Base-by-base conservation (phyloP, 2,888 invertebrate species). In the Eremobia ochroleuca region DNA sequence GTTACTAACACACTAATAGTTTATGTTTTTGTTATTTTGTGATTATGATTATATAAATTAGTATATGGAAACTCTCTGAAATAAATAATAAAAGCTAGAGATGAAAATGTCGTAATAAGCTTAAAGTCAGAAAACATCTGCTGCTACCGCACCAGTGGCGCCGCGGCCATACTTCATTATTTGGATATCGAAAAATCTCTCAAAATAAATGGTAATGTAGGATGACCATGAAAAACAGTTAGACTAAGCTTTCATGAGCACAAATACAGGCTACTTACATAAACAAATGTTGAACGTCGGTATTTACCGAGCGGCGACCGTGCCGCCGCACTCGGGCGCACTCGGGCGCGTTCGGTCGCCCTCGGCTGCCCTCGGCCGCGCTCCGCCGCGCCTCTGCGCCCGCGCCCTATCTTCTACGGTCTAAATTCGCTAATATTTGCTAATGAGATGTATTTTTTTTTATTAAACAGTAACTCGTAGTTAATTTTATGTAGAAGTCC, bases 341-440 rank as follows among this genome's bases (percentile, higher is more conserved):
- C 81, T 81, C 86, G 81, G 84, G 68, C 70, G 66, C 88, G 58
- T 80, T 88, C 87, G 82, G 83, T 34, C 76, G 76, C 81, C 81
- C 80, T 88, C 87, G 85, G 77, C 83, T 84, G 82, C 89, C 75
- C 79, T 76, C 86, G 87, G 69, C 72, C 83, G 76, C 90, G 73
- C 84, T 72, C 75, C 89, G 65, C 76, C 86, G 83, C 89, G 58
- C 84, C 79, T 83, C 79, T 79, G 82, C 87, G 87, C 87, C 75
- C 77, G 87, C 82, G 81, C 79, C 64, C 74, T 84, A 66, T 79
- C 85, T 77, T 71, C 76, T 64, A 43, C 62, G 58, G 58, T 79
- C 59, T 77, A n/a, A 73, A 82, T 86, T 88, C 69, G 83, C 80
- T 71, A 82, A 75, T 79, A 79, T 83, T 88, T 71, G 79, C 85